Percentiles rank a stretch among this genome's conserved stretches.
Conservation (phyloP, 2,888 invertebrate genomes). For the Tortrix viridana region DNA sequence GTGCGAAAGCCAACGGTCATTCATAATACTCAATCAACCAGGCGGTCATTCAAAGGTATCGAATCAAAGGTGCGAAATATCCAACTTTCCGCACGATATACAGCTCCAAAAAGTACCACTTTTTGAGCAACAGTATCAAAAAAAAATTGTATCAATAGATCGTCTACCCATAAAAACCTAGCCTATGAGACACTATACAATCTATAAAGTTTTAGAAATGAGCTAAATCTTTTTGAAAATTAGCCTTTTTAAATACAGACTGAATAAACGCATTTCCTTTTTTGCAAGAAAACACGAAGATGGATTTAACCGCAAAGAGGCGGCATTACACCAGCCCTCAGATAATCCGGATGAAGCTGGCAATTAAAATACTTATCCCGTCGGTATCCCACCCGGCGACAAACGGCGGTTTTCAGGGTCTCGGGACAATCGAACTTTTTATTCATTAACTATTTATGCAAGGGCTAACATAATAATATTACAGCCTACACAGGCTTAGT, state of each 20-base stretch:
- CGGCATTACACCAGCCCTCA: conserved; percentile 53
- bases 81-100: too few species aligned
- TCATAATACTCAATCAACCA: too few species aligned
- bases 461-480: neutral
- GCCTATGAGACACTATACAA: too few species aligned
- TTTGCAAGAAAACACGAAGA: conserved; percentile 54
- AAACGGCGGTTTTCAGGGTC: conserved; percentile 17
- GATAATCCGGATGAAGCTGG: conserved; percentile 63
- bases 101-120: too few species aligned
- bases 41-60: too few species aligned
- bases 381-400: conserved; percentile 53
- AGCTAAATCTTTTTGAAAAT: neutral
- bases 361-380: conserved; percentile 73
- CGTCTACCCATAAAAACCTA: too few species aligned
- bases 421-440: conserved; percentile 18
- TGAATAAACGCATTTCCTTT: conserved; percentile 46
- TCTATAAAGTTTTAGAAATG: too few species aligned
- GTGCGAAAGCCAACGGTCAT: too few species aligned
- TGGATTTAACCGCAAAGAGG: conserved; percentile 61
- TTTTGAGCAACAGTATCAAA: too few species aligned
- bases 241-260: neutral
- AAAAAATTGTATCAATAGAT: too few species aligned
- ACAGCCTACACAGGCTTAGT: too few species aligned
- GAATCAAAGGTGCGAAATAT: too few species aligned
- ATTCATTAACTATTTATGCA: conserved; percentile 6